Conservation (phyloP, 1,140 invertebrate species). For the Drosophila tani region DNA sequence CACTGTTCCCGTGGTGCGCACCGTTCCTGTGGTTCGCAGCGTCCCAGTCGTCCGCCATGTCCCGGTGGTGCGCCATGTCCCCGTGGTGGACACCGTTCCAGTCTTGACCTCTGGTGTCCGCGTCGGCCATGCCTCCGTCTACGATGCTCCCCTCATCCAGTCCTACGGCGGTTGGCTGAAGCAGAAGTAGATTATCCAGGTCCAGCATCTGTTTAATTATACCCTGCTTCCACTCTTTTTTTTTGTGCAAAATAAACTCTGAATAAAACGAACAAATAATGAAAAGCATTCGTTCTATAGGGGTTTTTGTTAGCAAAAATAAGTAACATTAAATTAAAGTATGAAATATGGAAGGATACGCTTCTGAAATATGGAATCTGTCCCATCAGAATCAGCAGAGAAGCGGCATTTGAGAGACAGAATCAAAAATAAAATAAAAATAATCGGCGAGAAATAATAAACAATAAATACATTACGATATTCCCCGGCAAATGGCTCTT, state of each 20-base stretch:
- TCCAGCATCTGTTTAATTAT: too few relatives aligned
- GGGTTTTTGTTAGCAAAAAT: background rate
- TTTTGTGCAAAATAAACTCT: conserved; percentile 12
- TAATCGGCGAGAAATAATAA: too few relatives aligned
- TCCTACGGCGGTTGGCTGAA: conserved; percentile 69
- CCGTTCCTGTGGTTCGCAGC: conserved; percentile 25
- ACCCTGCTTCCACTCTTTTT: background rate
- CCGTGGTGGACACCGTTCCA: conserved; percentile 40
- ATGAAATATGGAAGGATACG: too few relatives aligned
- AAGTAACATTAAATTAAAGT: too few relatives aligned
- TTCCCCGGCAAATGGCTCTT: too few relatives aligned
- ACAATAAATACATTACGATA: too few relatives aligned
- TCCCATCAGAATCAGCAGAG: too few relatives aligned
- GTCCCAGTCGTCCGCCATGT: conserved; percentile 30
- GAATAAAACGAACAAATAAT: conserved; percentile 25
- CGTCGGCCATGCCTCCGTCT: conserved; percentile 43
- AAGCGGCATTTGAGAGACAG: too few relatives aligned
- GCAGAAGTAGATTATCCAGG: conserved; percentile 46
- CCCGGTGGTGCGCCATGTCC: conserved; percentile 37
- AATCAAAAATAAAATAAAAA: too few relatives aligned
- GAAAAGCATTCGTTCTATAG: background rate
- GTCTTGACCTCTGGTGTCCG: conserved; percentile 53
- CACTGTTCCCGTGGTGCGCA: conserved; percentile 36
- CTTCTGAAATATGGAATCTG: too few relatives aligned
- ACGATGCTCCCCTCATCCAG: conserved; percentile 56